Base-by-base conservation (phyloP, 2,888 invertebrate species). In the Folsomia candida region DNA sequence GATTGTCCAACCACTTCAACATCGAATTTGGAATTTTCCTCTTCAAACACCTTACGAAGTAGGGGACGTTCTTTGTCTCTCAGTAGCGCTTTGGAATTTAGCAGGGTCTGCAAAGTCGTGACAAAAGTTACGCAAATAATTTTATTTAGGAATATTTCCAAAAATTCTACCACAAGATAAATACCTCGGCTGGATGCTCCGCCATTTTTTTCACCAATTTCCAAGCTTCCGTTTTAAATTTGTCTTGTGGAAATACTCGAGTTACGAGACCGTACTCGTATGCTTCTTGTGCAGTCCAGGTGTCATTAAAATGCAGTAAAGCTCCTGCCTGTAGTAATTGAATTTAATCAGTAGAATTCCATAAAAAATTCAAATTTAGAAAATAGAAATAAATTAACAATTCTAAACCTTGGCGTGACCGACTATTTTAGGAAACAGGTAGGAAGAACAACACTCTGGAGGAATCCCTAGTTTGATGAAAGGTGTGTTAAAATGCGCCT, bases 401-500 rank as follows among this genome's bases (percentile, higher is more conserved):
- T 54, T 54, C 54, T 6, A 54, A 70, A 85, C 91, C 86, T 91
- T 92, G 72, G 90, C 88, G 62, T 87, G 86, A 4, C 97, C 97
- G 85, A 97, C 87, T 64, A 94, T 85, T 80, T 85, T 85, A 0
- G 97, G 94, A 82, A 95, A 95, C 68, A 89, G 89, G 79, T 89
- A 90, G 25, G 93, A 89, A 2, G 96, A 94, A 81, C 93, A 92
- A 9, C 91, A 96, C 86, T 97, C 97, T 22, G 94, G 90, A 51
- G 90, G 88, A 76, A 96, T 86, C 1, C 94, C 95, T 70, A 97
- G 83, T 78, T 87, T 87, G 20, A 90, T 87, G 83, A 97, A 98
- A 6, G 97, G 97, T 20, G 94, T 92, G 71, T 88, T 86, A 83
- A 97, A 95, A 73, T 90, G 91, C 1, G 96, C 92, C 92, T 93